Percentiles rank a stretch among this genome's conserved stretches.
phyloP scores from a whole-genome alignment of 2,797 vertebrate genomes.

The Gadopsis marmoratus region DNA sequence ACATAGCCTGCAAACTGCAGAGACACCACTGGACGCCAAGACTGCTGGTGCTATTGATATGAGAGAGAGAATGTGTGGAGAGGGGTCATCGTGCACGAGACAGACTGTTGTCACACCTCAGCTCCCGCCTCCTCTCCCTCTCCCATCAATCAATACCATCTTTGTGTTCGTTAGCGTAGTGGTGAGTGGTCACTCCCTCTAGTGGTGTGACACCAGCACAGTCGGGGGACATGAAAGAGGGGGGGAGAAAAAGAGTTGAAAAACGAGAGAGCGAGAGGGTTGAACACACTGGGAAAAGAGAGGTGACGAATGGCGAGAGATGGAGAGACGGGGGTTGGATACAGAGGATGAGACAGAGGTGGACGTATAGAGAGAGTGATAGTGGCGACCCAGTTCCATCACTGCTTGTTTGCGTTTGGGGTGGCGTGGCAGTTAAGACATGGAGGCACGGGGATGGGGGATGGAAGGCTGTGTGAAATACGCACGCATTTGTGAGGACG shows the following conservation, averaged over 20 bases:
- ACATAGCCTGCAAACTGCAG: conserved; percentile 45
- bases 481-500: conserved; percentile 49
- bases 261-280: conserved; percentile 1
- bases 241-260: conserved; percentile 3
- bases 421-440: conserved; percentile 79
- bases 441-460: conserved; percentile 70
- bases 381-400: conserved; percentile 88
- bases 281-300: conserved; percentile 2
- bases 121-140: conserved; percentile 39
- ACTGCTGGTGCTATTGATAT: conserved; percentile 69
- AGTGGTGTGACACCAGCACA: conserved; percentile 63
- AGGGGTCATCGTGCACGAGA: conserved; percentile 61
- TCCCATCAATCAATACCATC: conserved; percentile 75
- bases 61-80: conserved; percentile 38
- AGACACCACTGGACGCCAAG: conserved; percentile 54
- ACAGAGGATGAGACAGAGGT: conserved; percentile 34
- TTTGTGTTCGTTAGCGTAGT: conserved; percentile 63
- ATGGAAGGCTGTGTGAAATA: conserved; percentile 50
- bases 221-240: neutral
- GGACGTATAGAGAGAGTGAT: conserved; percentile 50
- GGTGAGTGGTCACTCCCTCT: conserved; percentile 71
- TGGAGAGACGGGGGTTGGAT: conserved; percentile 35
- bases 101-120: conserved; percentile 66
- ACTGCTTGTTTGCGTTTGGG: conserved; percentile 86
- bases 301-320: conserved; percentile 19